Conservation (phyloP, 1,140 invertebrate species). For the Leptonema lineaticorne region DNA sequence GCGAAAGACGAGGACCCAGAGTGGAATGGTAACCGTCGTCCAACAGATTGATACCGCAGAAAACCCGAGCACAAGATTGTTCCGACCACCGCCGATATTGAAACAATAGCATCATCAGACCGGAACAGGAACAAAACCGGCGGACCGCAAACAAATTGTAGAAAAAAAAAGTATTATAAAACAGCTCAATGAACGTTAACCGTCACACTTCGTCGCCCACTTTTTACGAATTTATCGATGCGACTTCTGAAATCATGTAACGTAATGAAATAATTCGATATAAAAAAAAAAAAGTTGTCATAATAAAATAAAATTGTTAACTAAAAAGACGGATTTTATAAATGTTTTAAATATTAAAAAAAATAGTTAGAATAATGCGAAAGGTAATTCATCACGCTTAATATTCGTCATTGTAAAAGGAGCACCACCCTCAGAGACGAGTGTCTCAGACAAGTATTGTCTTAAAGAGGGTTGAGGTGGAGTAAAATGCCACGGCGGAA, state of each 20-base stretch:
- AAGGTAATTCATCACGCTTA: constrained; percentile 19
- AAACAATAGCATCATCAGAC: constrained; percentile 19
- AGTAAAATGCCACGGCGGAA: constrained; percentile 15
- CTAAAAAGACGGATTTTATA: too few relatives aligned
- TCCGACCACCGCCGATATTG: constrained; percentile 12
- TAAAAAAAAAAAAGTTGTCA: too few relatives aligned
- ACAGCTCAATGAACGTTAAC: background rate
- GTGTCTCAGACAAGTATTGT: constrained; percentile 36
- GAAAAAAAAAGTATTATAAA: too few relatives aligned
- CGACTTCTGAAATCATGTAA: too few relatives aligned
- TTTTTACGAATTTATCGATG: too few relatives aligned
- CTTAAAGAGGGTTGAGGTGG: constrained; percentile 3
- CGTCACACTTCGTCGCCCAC: background rate
- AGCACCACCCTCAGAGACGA: too few relatives aligned
- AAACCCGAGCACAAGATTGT: constrained; percentile 19
- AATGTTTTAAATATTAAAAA: too few relatives aligned
- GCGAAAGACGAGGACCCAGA: background rate
- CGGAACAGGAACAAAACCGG: constrained; percentile 22
- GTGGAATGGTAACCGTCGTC: background rate
- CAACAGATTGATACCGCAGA: constrained; percentile 23
- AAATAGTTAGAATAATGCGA: too few relatives aligned
- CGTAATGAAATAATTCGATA: too few relatives aligned
- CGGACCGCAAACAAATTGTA: background rate
- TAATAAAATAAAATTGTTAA: too few relatives aligned
- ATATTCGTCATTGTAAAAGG: constrained; percentile 21